These are phyloP conservation scores for Diceros bicornis DNA, from an alignment of 2,797 vertebrate species.

Conservation along the genomic window DNA sequence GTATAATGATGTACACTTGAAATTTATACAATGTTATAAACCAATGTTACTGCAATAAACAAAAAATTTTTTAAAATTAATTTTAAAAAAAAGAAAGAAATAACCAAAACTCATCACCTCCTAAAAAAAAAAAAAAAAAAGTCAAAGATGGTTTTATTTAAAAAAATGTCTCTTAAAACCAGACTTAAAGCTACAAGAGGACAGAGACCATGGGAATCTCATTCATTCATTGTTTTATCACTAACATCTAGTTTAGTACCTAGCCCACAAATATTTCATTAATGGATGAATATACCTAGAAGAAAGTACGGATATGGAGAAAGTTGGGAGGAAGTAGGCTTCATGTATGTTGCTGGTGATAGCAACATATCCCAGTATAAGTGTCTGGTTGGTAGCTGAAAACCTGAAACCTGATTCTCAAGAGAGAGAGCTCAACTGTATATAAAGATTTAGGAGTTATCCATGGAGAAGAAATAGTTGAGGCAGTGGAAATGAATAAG, in stretches of 20 bases:
- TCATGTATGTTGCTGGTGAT: not conserved
- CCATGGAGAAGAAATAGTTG: not conserved
- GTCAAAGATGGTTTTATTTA: not conserved
- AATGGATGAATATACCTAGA: constrained; percentile 7
- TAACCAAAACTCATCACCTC: no score
- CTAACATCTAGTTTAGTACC: not conserved
- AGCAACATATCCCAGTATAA: not conserved
- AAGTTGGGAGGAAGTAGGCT: not conserved
- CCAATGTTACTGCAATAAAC: no score
- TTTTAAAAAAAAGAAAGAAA: no score
- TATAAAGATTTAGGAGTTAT: constrained; percentile 37
- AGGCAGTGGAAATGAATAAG: constrained; percentile 10
- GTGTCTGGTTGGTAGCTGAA: not conserved
- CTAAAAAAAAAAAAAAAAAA: not conserved
- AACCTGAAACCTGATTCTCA: constrained; percentile 40
- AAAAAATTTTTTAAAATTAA: no score
- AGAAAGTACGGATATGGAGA: constrained; percentile 10
- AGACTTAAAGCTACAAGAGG: not conserved
- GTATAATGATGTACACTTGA: no score
- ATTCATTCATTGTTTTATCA: constrained; percentile 12
- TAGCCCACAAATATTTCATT: constrained; percentile 50
- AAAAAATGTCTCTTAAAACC: constrained; percentile 14
- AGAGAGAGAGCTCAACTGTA: not conserved
- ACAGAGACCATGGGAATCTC: not conserved
- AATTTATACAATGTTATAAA: no score